Percentiles rank a stretch among this genome's conserved stretches.
Conservation (phyloP, 2,888 invertebrate genomes). For the Thumatha senex region DNA sequence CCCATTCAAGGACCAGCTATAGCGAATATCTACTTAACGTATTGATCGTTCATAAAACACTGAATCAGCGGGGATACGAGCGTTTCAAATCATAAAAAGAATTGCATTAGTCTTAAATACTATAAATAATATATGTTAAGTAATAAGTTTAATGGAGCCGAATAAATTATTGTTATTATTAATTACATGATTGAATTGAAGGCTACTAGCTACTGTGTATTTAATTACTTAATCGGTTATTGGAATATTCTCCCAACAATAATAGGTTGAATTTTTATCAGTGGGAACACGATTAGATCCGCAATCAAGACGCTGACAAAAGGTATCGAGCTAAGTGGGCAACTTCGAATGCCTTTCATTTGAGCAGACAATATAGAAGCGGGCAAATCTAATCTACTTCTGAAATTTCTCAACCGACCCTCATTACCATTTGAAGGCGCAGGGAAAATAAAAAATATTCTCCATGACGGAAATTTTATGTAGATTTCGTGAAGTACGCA, state of each 20-base stretch:
- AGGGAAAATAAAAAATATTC: constrained; percentile 64
- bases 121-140: too few species aligned
- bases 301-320: constrained; percentile 24
- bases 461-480: constrained; percentile 73
- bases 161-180: too few species aligned
- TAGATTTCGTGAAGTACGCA: constrained; percentile 68
- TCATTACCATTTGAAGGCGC: constrained; percentile 73
- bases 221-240: constrained; percentile 10
- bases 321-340: constrained; percentile 37
- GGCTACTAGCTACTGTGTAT: constrained; percentile 7
- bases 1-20: too few species aligned
- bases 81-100: too few species aligned
- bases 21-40: too few species aligned
- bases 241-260: constrained; percentile 1
- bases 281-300: constrained; percentile 18
- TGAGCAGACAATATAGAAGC: constrained; percentile 52
- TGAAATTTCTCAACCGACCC: constrained; percentile 68
- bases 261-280: constrained; percentile 9
- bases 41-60: too few species aligned
- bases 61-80: too few species aligned
- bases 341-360: constrained; percentile 48
- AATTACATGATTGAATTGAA: too few species aligned
- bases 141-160: too few species aligned
- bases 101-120: too few species aligned
- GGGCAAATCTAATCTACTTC: constrained; percentile 67